Percentiles rank a stretch among this genome's conserved stretches.
These are phyloP conservation scores for Pissodes strobi DNA, from an alignment of 1,140 invertebrate genomes.

Conservation along the genomic window DNA sequence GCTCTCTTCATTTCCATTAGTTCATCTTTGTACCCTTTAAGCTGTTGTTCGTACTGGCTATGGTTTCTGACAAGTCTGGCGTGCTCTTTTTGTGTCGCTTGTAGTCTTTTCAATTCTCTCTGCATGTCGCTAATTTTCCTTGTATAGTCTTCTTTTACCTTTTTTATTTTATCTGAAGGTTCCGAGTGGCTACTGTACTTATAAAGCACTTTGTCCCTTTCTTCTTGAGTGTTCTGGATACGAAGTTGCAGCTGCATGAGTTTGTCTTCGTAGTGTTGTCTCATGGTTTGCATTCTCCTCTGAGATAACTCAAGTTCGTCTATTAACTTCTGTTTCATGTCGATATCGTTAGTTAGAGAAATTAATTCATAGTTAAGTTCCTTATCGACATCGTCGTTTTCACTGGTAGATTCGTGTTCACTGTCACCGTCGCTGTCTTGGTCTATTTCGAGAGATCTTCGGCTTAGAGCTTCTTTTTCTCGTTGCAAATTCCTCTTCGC, in stretches of 20 bases:
- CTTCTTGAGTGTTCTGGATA: slow-evolving; percentile 88
- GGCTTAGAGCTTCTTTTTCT: slow-evolving; percentile 59
- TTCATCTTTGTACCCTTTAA: slow-evolving; percentile 79
- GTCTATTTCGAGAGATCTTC: slow-evolving; percentile 47
- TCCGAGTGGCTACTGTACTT: slow-evolving; percentile 58
- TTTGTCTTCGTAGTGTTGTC: slow-evolving; percentile 93
- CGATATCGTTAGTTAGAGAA: slow-evolving; percentile 86
- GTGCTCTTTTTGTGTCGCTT: slow-evolving; percentile 90
- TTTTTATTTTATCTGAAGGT: slow-evolving; percentile 79
- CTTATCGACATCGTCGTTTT: slow-evolving; percentile 59
- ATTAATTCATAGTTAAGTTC: slow-evolving; percentile 73
- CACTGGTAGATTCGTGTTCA: slow-evolving; percentile 63
- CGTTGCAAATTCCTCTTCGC: slow-evolving; percentile 70
- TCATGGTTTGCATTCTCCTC: slow-evolving; percentile 78
- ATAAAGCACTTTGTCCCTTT: slow-evolving; percentile 89
- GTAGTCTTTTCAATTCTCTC: slow-evolving; percentile 83
- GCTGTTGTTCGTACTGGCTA: slow-evolving; percentile 80
- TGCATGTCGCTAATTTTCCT: slow-evolving; percentile 82
- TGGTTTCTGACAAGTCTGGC: slow-evolving; percentile 80
- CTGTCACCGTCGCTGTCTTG: slow-evolving; percentile 53
- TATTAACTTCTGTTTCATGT: slow-evolving; percentile 89
- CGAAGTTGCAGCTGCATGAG: slow-evolving; percentile 83
- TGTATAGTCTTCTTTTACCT: slow-evolving; percentile 90
- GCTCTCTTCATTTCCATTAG: slow-evolving; percentile 85
- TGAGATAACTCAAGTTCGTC: slow-evolving; percentile 92